Percentiles rank a stretch among this genome's conserved stretches.
Conservation (phyloP, 2,113 vertebrate genomes). For the Alethe diademata region DNA sequence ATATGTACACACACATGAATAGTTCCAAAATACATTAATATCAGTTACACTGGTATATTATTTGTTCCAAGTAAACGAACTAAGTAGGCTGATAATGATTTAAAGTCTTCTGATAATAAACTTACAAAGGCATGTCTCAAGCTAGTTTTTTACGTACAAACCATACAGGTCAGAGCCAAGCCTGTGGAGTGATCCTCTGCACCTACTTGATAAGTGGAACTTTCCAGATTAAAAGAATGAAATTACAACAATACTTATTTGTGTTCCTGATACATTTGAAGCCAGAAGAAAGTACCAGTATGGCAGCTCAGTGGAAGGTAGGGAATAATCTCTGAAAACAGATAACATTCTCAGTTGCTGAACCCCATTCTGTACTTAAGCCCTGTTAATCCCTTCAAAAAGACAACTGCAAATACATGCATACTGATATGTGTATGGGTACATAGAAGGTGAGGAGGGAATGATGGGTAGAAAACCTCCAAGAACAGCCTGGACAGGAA, state of each 20-base stretch:
- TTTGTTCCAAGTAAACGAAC: slow-evolving; percentile 39
- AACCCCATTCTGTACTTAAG: background rate
- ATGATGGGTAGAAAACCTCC: background rate
- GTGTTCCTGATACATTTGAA: slow-evolving; percentile 19
- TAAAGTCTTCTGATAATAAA: background rate
- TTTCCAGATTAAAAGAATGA: background rate
- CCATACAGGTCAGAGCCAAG: background rate
- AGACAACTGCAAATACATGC: background rate
- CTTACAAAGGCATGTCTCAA: background rate
- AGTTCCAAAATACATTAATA: background rate
- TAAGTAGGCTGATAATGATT: background rate
- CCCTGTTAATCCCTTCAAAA: slow-evolving; percentile 5
- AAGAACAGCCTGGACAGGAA: background rate
- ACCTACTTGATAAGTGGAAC: background rate
- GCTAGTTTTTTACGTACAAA: background rate
- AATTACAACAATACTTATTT: background rate
- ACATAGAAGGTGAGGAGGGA: background rate
- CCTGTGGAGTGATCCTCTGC: background rate
- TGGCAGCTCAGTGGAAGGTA: background rate
- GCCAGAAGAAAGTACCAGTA: background rate
- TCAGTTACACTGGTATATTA: background rate
- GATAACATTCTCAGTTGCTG: slow-evolving; percentile 18
- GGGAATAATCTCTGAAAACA: background rate
- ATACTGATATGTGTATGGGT: background rate
- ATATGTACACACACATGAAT: background rate